Evolutionary conservation across 1,140 invertebrate genomes (phyloP), one percentile per base, ranked within the genome.

Genomic region (Hycleus phaleratus): DNA sequence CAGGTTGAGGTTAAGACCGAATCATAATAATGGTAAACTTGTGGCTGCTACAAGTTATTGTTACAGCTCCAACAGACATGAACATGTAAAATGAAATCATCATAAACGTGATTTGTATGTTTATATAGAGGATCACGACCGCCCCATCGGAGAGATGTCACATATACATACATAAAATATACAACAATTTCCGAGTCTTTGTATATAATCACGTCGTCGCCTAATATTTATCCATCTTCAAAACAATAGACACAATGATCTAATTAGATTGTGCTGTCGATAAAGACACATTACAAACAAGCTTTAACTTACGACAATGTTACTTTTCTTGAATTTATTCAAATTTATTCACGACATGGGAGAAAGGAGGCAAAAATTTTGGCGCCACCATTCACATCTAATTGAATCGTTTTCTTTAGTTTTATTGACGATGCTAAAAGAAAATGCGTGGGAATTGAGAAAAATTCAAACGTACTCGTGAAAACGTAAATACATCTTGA

Each of bases 51-150:
- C 51, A 51, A 60, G 58, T 63, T 63, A 59, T 63, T 63, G 58
- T 60, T 56, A 56, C 53, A 47, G 54, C 59, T 50, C 44, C 44
- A 46, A 46, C 53, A 7, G 55, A 60, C 48, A 58, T 58, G 53
- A 55, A 46, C 58, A 63, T 60, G 61, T 52, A 60, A 60, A 63
- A 63, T 63, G 61, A 60, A 63, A 63, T 63, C 61, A 63, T 63
- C 61, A 63, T 63, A 63, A 63, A 63, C 61, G 61, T 63, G 61
- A 63, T 63, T 60, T 59, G 58, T 60, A 49, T 53, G 52, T 57
- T 57, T 55, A 50, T 49, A 55, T 60, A 56, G 38, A 46, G 55
- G 54, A 63, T 63, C 61, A 63, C 61, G 61, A 63, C 53, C 50
- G 32, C 32, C 32, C 4, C 32, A 32, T 32, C 32, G 32, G 4